Evolutionary conservation across 2,888 invertebrate genomes (phyloP).

Genomic region (Lochmaea crataegi): DNA sequence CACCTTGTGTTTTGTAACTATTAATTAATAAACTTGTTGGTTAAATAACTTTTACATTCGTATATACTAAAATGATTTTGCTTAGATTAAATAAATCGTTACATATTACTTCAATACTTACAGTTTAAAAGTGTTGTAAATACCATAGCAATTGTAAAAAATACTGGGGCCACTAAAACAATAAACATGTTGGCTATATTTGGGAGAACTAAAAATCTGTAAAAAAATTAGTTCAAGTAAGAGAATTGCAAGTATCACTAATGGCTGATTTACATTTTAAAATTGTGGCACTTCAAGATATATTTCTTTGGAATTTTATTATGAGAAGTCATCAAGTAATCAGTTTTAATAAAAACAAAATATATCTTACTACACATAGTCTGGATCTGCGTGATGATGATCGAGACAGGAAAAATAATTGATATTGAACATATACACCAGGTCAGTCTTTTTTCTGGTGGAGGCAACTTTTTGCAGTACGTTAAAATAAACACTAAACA

Average conservation of each 20-base stretch:
- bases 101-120: conserved; percentile 35
- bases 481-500: conserved; percentile 37
- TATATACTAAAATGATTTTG: too few species aligned
- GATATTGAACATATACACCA: conserved; percentile 42
- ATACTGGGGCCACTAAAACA: conserved; percentile 50
- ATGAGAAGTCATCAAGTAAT: not conserved
- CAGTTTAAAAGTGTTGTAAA: conserved; percentile 46
- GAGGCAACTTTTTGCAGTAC: conserved; percentile 44
- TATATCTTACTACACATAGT: conserved; percentile 4
- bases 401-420: conserved; percentile 45
- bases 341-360: not conserved
- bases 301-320: too few species aligned
- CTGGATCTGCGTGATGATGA: conserved; percentile 46
- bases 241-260: too few species aligned
- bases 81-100: not conserved
- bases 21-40: too few species aligned
- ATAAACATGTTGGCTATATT: conserved; percentile 13
- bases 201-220: conserved; percentile 2
- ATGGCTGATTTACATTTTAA: too few species aligned
- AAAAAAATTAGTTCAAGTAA: not conserved
- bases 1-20: too few species aligned
- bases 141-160: conserved; percentile 47
- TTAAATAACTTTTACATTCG: too few species aligned
- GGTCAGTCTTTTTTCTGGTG: conserved; percentile 45
- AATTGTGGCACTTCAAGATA: too few species aligned